Percentiles rank a stretch among this genome's conserved stretches.
phyloP scores from a whole-genome alignment of 2,888 invertebrate genomes.

The Hypsopygia costalis region DNA sequence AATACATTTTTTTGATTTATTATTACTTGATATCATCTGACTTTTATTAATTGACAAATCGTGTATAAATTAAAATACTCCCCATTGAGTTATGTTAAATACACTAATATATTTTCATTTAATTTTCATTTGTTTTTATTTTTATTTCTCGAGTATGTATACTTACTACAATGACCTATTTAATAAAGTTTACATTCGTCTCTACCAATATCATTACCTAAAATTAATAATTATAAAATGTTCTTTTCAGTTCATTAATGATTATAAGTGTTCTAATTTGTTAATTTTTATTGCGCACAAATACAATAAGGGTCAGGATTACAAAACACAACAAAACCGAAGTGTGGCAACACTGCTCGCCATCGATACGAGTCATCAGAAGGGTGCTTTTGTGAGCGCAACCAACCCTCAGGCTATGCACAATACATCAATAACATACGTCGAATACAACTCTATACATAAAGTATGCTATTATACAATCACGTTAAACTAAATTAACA shows the following conservation, averaged over 20 bases:
- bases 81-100: no score
- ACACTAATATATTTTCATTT: neutral
- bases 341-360: slow-evolving; percentile 38
- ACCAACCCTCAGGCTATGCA: slow-evolving; percentile 34
- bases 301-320: slow-evolving; percentile 2
- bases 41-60: no score
- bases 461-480: neutral
- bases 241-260: no score
- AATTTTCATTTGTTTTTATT: no score
- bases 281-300: slow-evolving; percentile 12
- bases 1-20: no score
- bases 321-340: slow-evolving; percentile 2
- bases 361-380: slow-evolving; percentile 46
- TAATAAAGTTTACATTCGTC: no score
- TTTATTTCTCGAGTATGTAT: no score
- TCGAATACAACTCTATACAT: slow-evolving; percentile 10
- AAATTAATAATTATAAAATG: no score
- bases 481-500: neutral
- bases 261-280: neutral
- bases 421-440: slow-evolving; percentile 28
- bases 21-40: no score
- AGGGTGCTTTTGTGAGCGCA: slow-evolving; percentile 38
- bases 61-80: no score
- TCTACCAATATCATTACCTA: no score
- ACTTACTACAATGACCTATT: neutral